phyloP scores from a whole-genome alignment of 2,113 vertebrate species.

The Spheniscus mendiculus region DNA sequence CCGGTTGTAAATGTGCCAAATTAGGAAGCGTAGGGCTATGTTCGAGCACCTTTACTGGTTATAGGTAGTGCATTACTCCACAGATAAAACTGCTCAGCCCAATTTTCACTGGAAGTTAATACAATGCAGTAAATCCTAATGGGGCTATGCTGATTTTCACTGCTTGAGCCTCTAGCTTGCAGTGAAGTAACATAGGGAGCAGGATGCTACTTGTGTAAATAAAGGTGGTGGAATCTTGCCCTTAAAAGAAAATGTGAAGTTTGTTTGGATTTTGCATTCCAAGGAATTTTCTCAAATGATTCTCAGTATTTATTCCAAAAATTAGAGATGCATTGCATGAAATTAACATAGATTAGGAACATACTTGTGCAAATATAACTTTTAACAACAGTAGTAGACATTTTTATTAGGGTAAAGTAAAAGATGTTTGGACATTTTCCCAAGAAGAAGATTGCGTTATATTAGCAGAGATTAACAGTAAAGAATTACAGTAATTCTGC shows the following conservation, averaged over 20 bases:
- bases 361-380: slow-evolving; percentile 60
- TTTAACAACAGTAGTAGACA: slow-evolving; percentile 26
- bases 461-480: background rate
- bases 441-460: background rate
- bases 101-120: slow-evolving; percentile 1
- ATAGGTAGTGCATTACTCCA: slow-evolving; percentile 2
- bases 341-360: slow-evolving; percentile 65
- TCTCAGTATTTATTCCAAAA: slow-evolving; percentile 62
- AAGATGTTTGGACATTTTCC: slow-evolving; percentile 20
- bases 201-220: slow-evolving; percentile 43
- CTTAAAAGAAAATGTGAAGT: background rate
- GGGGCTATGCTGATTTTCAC: slow-evolving; percentile 12
- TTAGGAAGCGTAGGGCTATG: slow-evolving; percentile 32
- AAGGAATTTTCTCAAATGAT: slow-evolving; percentile 43
- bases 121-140: background rate
- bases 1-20: slow-evolving; percentile 56
- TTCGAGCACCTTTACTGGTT: slow-evolving; percentile 44
- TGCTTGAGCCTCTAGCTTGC: slow-evolving; percentile 11
- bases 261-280: slow-evolving; percentile 62
- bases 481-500: background rate
- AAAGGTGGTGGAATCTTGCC: slow-evolving; percentile 36
- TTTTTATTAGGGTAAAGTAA: slow-evolving; percentile 53
- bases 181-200: background rate
- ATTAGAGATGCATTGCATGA: slow-evolving; percentile 69
- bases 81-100: slow-evolving; percentile 16